phyloP scores from a whole-genome alignment of 2,888 invertebrate genomes.

The Nephrocerus scutellatus region DNA sequence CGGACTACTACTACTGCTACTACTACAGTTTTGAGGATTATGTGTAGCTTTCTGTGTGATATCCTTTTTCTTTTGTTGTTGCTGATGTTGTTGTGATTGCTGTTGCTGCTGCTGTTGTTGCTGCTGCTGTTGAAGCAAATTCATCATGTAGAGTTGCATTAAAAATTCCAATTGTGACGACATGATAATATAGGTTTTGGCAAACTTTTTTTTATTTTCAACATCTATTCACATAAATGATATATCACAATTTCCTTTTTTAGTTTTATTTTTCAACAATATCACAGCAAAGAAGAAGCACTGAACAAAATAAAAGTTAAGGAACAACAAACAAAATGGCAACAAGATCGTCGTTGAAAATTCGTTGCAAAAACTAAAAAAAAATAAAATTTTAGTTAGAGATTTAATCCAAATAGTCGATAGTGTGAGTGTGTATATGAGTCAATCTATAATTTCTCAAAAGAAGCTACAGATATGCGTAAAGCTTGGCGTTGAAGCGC shows the following conservation, averaged over 20 bases:
- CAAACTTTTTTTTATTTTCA: constrained; percentile 10
- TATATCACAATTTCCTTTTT: constrained; percentile 14
- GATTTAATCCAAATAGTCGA: too few relatives aligned
- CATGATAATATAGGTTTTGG: constrained; percentile 27
- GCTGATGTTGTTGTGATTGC: constrained; percentile 26
- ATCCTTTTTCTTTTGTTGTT: constrained; percentile 21
- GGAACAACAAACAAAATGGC: too few relatives aligned
- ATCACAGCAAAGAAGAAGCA: constrained; percentile 4
- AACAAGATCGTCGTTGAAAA: too few relatives aligned
- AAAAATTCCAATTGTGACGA: constrained; percentile 43
- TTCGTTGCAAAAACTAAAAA: too few relatives aligned
- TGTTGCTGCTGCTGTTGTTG: constrained; percentile 34
- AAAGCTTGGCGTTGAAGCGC: constrained; percentile 43
- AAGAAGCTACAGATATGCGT: constrained; percentile 25
- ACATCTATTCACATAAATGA: constrained; percentile 4
- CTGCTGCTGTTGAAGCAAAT: constrained; percentile 41
- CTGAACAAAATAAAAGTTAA: too few relatives aligned
- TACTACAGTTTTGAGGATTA: constrained; percentile 39
- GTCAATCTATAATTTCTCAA: neutral
- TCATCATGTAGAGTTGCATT: constrained; percentile 46
- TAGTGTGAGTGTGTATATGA: neutral
- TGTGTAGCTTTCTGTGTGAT: constrained; percentile 19
- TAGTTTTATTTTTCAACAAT: constrained; percentile 3
- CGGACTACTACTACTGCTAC: constrained; percentile 47
- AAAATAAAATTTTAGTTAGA: too few relatives aligned